Evolutionary conservation across 53 echinoderm and acorn worm genomes (phyloP), one percentile per base, ranked within the genome.

Genomic region (Echinometra lucunter): DNA sequence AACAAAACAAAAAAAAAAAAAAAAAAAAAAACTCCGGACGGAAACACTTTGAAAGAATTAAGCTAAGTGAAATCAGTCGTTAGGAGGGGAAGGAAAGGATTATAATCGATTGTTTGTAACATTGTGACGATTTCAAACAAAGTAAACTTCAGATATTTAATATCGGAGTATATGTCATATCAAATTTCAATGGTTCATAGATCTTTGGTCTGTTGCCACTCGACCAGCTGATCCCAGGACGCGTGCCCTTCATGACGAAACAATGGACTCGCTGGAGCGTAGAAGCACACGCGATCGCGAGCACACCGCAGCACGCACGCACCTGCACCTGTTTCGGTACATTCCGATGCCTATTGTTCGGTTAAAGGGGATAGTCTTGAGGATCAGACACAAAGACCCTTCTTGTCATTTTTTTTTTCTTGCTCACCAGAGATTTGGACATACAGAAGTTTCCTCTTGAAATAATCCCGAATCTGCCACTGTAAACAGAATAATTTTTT

Each of bases 271-370:
- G 38, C 40, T 40, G 35, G 66, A 90, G 63, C 90, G 40, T 90
- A 21, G 58, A 60, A 58, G 90, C 90, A 90, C 90, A 58, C 90
- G 90, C 88, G 85, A 49, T 58, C 89, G 32, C 89, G 63, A 27
- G 56, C 13, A 72, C 72, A 72, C 72, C 72, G 49, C 49, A 45
- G 85, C 44, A 83, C 85, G 89, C 89, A 49, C 56, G 90, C 90
- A 57, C 58, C 63, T 90, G 90, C 90, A 90, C 90, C 90, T 90
- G 90, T 63, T 90, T 6, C 17, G 2, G 32, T 17, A 23, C 90
- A 90, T 90, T 90, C 90, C 90, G 90, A 90, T 90, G 27, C 15
- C 66, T 90, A 90, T 90, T 90, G 90, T 90, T 90, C 58, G 37
- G 25, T 17, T 19, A 40, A 90, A 90, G 57, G 2, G 32, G 90